Evolutionary conservation across 2,888 invertebrate species (phyloP), one percentile per base, ranked within the genome.

Genomic region (Drosophila limbata): DNA sequence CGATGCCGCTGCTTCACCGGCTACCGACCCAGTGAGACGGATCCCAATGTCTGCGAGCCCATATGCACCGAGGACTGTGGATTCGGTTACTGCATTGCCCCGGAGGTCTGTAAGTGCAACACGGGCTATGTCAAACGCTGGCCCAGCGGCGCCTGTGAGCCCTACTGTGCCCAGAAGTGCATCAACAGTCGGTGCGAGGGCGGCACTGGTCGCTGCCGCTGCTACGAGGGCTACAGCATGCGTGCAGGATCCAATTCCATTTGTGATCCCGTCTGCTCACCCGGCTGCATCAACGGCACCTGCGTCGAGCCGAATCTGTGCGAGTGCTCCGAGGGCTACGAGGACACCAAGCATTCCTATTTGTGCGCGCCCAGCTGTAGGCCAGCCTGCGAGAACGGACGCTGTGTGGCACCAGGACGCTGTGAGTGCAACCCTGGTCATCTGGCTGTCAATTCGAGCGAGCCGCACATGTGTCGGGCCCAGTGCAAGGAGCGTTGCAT

Each of bases 191-290:
- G 93, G 21, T 95, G 95, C 86, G 93, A 94, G 1, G 94, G 85
- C 3, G 93, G 82, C 4, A 79, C 87, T 0, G 91, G 93, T 0
- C 91, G 93, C 0, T 95, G 95, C 84, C 93, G 92, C 28, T 95
- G 95, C 85, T 92, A 93, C 40, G 86, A 92, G 5, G 95, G 95
- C 8, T 92, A 82, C 57, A 81, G 80, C 8, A 53, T 91, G 28
- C 79, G 91, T 1, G 59, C 66, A 0, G 90, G 90, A 28, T 88
- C 89, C 6, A 84, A 76, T 2, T 81, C 81, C 2, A 90, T 91
- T 0, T 92, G 92, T 55, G 91, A 91, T 70, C 92, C 91, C 0
- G 69, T 90, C 19, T 93, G 93, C 63, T 59, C 84, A 37, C 92
- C 93, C 39, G 59, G 66, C 2, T 93, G 93, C 74, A 77, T 81